Evolutionary conservation across 2,797 vertebrate species (phyloP).

Genomic region (Forpus xanthops): DNA sequence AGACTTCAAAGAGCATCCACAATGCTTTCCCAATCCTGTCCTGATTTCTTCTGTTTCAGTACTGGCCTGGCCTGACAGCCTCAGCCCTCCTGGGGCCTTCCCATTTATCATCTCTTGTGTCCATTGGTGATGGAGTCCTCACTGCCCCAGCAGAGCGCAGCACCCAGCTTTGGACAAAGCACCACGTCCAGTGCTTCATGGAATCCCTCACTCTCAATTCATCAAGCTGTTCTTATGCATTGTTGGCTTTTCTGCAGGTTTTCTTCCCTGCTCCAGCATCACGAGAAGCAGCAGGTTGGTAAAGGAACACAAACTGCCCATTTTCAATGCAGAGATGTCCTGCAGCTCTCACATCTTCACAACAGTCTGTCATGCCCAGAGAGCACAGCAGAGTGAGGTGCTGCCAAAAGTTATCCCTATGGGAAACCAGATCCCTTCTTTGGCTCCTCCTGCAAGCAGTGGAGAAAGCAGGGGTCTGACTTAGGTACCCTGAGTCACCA

Average conservation of each 20-base stretch:
- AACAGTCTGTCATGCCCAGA: neutral
- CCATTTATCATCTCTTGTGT: neutral
- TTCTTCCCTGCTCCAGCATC: neutral
- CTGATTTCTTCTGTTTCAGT: neutral
- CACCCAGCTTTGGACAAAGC: neutral
- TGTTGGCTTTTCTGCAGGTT: neutral
- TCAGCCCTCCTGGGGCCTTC: neutral
- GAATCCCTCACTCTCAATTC: neutral
- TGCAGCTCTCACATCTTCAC: neutral
- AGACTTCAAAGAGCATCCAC: neutral
- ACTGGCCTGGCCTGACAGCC: neutral
- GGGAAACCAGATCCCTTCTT: neutral
- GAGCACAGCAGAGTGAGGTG: neutral
- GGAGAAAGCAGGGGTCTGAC: neutral
- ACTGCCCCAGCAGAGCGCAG: neutral
- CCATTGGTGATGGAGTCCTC: neutral
- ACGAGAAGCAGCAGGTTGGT: neutral
- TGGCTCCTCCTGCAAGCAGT: fast-evolving
- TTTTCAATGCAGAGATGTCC: neutral
- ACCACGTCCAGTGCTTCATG: neutral
- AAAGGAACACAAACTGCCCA: neutral
- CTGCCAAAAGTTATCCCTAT: neutral
- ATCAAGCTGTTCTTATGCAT: neutral
- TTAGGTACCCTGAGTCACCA: neutral
- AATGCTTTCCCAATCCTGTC: neutral